phyloP scores from a whole-genome alignment of 2,797 vertebrate species.

The Picus viridis region DNA sequence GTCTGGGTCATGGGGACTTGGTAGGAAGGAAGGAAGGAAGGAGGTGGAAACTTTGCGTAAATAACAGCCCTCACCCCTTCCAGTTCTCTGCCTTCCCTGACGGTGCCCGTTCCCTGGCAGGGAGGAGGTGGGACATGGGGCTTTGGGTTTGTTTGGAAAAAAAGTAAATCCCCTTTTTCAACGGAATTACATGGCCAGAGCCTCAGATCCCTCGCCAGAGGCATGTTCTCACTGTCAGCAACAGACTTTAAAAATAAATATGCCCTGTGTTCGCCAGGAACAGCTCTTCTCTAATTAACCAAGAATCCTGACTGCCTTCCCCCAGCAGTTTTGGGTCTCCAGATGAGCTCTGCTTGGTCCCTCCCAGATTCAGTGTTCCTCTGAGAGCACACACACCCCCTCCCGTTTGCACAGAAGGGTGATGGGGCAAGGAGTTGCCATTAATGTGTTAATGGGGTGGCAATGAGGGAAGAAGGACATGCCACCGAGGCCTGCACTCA shows the following conservation, averaged over 20 bases:
- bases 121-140: neutral
- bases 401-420: neutral
- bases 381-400: neutral
- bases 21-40: conserved; percentile 70
- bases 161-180: conserved; percentile 17
- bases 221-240: conserved; percentile 31
- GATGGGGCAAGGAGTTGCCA: neutral
- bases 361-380: neutral
- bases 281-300: neutral
- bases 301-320: neutral
- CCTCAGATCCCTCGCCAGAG: conserved; percentile 43
- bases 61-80: neutral
- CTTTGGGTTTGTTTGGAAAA: neutral
- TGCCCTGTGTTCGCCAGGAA: neutral
- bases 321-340: neutral
- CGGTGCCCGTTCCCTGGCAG: neutral
- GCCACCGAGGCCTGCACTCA: accelerated
- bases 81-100: neutral
- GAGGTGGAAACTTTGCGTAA: conserved; percentile 20
- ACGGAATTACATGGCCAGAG: neutral
- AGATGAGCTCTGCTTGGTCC: neutral
- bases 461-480: neutral
- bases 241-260: conserved; percentile 47
- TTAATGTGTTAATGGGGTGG: neutral
- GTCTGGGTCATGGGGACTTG: conserved; percentile 49